These are phyloP conservation scores for Cephalotes varians DNA, from an alignment of 2,888 invertebrate species.

Conservation along the genomic window DNA sequence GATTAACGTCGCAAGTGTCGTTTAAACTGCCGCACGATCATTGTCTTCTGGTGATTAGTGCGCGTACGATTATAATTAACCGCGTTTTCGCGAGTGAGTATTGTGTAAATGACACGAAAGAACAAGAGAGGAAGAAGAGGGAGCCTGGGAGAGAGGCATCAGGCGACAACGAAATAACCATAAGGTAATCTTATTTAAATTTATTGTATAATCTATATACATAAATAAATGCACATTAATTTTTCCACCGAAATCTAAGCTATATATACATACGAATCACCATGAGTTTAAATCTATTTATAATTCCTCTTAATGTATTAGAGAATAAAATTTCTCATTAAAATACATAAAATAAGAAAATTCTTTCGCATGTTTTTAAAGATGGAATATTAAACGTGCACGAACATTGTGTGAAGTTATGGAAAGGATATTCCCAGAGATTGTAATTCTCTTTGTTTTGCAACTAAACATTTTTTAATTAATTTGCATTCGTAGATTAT, in stretches of 20 bases:
- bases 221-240: constrained; percentile 5
- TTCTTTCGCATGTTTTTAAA: constrained; percentile 19
- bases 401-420: neutral
- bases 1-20: constrained; percentile 30
- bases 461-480: constrained; percentile 20
- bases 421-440: constrained; percentile 14
- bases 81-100: constrained; percentile 20
- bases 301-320: neutral
- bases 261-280: neutral
- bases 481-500: constrained; percentile 20
- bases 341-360: neutral
- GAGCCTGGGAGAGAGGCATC: constrained; percentile 12
- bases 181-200: constrained; percentile 14
- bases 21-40: constrained; percentile 16
- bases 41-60: constrained; percentile 29
- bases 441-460: constrained; percentile 21
- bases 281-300: neutral
- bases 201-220: neutral
- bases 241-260: neutral
- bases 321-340: neutral
- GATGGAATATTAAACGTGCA: constrained; percentile 19
- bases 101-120: constrained; percentile 26
- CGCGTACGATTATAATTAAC: constrained; percentile 22
- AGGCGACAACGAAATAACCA: constrained; percentile 3
- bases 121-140: neutral